Percentiles rank a stretch among this genome's conserved stretches.
These are phyloP conservation scores for Oceanodroma leucorhoa DNA, from an alignment of 2,797 vertebrate species.

Conservation along the genomic window DNA sequence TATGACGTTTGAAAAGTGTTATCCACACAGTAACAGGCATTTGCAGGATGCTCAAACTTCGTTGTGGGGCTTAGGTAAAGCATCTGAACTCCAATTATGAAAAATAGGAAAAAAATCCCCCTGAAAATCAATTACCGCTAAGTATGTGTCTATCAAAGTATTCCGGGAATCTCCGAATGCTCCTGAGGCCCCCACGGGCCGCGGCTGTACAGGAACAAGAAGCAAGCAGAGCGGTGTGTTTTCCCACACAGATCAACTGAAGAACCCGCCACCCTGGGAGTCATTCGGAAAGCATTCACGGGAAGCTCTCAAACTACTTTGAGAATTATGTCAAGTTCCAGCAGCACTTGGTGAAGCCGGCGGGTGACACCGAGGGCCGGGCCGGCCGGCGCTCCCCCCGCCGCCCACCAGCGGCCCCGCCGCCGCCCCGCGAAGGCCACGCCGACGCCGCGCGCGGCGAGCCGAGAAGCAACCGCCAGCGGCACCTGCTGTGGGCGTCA, in stretches of 20 bases:
- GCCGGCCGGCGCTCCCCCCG: no score
- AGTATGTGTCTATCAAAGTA: accelerated
- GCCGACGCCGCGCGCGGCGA: accelerated
- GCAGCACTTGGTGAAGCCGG: accelerated
- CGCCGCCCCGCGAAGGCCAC: accelerated
- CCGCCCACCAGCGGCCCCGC: background rate
- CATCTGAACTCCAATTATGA: background rate
- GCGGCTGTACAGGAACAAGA: accelerated
- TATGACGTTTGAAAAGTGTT: background rate
- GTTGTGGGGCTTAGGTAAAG: background rate
- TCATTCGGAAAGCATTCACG: accelerated
- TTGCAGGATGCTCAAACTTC: background rate
- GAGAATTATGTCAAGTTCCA: no score
- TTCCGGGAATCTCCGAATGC: accelerated
- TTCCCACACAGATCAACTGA: background rate
- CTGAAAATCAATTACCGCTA: background rate
- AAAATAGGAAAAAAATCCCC: background rate
- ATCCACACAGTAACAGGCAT: background rate
- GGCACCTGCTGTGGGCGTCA: no score
- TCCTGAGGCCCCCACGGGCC: accelerated
- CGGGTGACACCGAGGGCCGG: background rate
- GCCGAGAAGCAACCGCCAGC: accelerated
- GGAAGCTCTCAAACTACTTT: background rate
- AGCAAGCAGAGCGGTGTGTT: no score
- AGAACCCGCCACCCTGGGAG: accelerated